Evolutionary conservation across 2,797 vertebrate species (phyloP), one percentile per base, ranked within the genome.

Genomic region (Sebastes vulpes): DNA sequence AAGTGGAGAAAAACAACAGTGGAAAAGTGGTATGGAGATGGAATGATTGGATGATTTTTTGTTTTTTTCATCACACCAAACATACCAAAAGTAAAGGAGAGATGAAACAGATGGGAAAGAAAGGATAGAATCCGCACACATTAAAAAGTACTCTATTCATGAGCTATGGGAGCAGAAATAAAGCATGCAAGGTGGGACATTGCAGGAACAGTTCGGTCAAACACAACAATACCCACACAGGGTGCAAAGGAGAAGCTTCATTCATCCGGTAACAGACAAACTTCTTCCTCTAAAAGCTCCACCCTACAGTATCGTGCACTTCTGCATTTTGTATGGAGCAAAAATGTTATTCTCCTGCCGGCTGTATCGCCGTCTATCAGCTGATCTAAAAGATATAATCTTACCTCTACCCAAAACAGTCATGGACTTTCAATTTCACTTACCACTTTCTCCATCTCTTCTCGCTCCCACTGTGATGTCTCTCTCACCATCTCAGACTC

Each of bases 401-500:
- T 11, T 14, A 72, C 52, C 75, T 58, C 25, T 28, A 54, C 56
- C 11, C 50, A 9, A 38, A 83, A 64, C 25, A 53, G 9, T 25
- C 18, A 59, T 7, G 4, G 20, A 56, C 65, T 71, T 71, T 50
- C 21, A 52, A 7, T 14, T 72, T 77, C 83, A 96, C 97, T 97
- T 83, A 98, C 97, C 97, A 97, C 97, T 97, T 98, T 97, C 92
- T 98, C 97, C 97, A 97, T 94, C 85, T 98, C 97, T 92, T 98
- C 97, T 86, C 94, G 96, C 89, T 98, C 98, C 97, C 97, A 98
- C 93, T 97, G 97, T 32, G 97, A 96, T 1, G 97, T 95, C 95
- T 98, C 97, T 85, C 97, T 96, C 88, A 95, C 96, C 97, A 98
- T 97, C 94, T 98, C 97, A 81, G 97, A 95, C 95, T 98, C 98